Evolutionary conservation across 1,140 invertebrate genomes (phyloP).

Genomic region (Pantala flavescens): DNA sequence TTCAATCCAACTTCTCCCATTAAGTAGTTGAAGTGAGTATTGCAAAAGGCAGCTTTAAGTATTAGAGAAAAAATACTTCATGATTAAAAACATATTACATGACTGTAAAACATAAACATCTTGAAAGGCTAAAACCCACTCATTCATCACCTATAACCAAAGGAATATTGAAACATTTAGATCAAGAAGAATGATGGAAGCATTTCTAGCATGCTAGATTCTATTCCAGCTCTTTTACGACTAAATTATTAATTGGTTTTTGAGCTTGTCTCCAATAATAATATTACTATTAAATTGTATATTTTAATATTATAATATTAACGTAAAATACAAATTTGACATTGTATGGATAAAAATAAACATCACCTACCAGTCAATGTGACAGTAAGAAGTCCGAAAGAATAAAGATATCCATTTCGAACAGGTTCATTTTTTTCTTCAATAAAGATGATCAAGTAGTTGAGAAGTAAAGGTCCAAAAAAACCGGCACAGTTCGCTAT

Average conservation of each 20-base stretch:
- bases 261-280: no score
- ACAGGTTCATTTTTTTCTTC: slow-evolving; percentile 57
- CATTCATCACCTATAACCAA: no score
- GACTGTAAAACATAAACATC: neutral
- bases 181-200: no score
- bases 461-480: slow-evolving; percentile 78
- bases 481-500: slow-evolving; percentile 73
- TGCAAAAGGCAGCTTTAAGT: slow-evolving; percentile 57
- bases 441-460: slow-evolving; percentile 68
- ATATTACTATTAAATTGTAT: no score
- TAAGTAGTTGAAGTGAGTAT: slow-evolving; percentile 80
- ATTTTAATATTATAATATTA: no score
- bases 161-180: no score
- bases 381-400: slow-evolving; percentile 53
- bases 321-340: no score
- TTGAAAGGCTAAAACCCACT: no score
- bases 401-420: slow-evolving; percentile 68
- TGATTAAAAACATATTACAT: slow-evolving; percentile 2
- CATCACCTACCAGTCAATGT: slow-evolving; percentile 48
- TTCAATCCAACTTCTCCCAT: slow-evolving; percentile 78
- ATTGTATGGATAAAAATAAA: neutral
- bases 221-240: no score
- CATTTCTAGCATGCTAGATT: no score
- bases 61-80: slow-evolving; percentile 19
- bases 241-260: no score